Conservation (phyloP, 2,113 vertebrate genomes). For the Mormyrus lacerda region DNA sequence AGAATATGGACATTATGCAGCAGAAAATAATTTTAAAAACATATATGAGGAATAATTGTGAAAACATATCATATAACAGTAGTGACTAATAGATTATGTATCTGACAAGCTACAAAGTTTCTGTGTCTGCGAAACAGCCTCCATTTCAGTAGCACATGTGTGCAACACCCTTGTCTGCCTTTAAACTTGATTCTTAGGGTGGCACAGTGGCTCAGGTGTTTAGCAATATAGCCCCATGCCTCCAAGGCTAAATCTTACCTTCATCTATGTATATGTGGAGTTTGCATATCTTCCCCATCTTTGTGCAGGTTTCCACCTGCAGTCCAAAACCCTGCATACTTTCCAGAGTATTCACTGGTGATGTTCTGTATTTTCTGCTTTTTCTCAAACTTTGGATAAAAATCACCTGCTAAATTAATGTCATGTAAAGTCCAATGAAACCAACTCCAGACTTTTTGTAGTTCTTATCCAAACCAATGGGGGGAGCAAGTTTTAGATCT, state of each 20-base stretch:
- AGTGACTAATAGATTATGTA: background rate
- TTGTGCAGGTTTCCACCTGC: background rate
- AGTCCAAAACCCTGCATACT: background rate
- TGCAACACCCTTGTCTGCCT: background rate
- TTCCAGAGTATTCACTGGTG: background rate
- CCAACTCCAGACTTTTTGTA: background rate
- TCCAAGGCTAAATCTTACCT: background rate
- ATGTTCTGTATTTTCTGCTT: background rate
- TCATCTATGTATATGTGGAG: background rate
- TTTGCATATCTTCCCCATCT: background rate
- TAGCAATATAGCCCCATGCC: background rate
- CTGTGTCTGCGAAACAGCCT: background rate
- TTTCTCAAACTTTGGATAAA: background rate
- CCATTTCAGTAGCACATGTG: background rate
- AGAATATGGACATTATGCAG: background rate
- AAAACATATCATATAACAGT: background rate
- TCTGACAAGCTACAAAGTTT: background rate
- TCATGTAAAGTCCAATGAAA: background rate
- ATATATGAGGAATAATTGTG: background rate
- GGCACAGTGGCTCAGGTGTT: background rate
- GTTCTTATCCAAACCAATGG: background rate
- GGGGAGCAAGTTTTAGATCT: background rate
- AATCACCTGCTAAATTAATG: background rate
- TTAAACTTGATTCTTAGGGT: background rate
- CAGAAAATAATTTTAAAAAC: background rate